Evolutionary conservation across 2,888 invertebrate genomes (phyloP).

Genomic region (Epiblema foenella): DNA sequence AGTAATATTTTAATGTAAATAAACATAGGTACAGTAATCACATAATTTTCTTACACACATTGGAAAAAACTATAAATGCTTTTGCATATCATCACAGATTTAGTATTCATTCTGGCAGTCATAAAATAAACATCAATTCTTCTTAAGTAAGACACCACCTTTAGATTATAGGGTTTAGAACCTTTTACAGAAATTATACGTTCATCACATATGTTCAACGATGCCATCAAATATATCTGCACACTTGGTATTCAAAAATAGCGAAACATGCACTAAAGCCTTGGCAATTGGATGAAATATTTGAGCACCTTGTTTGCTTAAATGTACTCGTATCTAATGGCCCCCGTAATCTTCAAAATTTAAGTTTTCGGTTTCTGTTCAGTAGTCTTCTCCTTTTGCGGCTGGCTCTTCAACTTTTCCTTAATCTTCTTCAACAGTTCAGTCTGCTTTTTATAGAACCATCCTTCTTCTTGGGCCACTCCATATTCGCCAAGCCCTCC

Average conservation of each 20-base stretch:
- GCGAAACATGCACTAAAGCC: too few species aligned
- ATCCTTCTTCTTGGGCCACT: slow-evolving; percentile 69
- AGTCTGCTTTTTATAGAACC: slow-evolving; percentile 65
- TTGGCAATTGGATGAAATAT: background rate
- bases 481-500: slow-evolving; percentile 66
- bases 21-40: background rate
- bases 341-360: background rate
- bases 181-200: background rate
- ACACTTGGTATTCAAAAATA: background rate
- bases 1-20: background rate
- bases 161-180: background rate
- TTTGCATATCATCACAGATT: background rate
- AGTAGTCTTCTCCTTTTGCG: slow-evolving; percentile 41
- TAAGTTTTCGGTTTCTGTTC: slow-evolving; percentile 48
- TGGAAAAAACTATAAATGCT: background rate
- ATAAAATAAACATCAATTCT: background rate
- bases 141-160: too few species aligned
- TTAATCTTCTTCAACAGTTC: slow-evolving; percentile 65
- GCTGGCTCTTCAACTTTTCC: slow-evolving; percentile 55
- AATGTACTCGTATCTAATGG: background rate
- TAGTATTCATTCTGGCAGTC: background rate
- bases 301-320: background rate
- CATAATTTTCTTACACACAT: background rate
- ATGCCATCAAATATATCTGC: background rate
- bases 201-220: background rate